phyloP scores from a whole-genome alignment of 2,113 vertebrate species.

The Neofelis nebulosa region DNA sequence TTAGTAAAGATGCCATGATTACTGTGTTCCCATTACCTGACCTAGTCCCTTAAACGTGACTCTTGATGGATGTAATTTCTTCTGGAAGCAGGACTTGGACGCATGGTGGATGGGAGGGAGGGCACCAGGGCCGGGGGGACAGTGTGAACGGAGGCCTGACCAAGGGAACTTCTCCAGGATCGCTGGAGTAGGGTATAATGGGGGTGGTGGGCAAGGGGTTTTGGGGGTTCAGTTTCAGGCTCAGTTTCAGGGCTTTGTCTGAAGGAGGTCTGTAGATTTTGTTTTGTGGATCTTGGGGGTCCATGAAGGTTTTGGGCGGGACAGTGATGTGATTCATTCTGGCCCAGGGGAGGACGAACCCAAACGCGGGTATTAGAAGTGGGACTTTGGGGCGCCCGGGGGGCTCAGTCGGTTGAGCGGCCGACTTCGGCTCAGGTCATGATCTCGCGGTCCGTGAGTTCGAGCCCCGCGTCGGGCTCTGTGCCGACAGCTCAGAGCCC shows the following conservation, averaged over 20 bases:
- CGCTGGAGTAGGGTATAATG: rapidly evolving
- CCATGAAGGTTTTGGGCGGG: neutral
- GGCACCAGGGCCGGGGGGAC: neutral
- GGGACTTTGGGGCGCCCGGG: neutral
- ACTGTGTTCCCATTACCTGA: rapidly evolving
- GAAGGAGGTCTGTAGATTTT: neutral
- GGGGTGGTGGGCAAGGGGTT: too few species aligned
- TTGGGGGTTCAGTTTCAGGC: neutral
- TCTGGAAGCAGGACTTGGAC: neutral
- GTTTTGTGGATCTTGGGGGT: neutral
- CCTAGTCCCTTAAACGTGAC: rapidly evolving
- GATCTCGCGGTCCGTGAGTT: too few species aligned
- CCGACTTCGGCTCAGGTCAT: too few species aligned
- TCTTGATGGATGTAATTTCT: neutral
- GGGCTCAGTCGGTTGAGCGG: too few species aligned
- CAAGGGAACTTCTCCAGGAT: neutral
- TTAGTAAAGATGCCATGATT: rapidly evolving
- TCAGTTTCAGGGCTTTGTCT: too few species aligned
- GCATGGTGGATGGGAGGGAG: neutral
- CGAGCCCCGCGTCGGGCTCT: too few species aligned
- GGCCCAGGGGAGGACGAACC: neutral
- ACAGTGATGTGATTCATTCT: neutral
- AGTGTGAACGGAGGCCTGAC: neutral
- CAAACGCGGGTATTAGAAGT: neutral
- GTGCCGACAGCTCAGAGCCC: too few species aligned